Conservation (phyloP, 2,113 vertebrate genomes). For the Lepisosteus oculatus region DNA sequence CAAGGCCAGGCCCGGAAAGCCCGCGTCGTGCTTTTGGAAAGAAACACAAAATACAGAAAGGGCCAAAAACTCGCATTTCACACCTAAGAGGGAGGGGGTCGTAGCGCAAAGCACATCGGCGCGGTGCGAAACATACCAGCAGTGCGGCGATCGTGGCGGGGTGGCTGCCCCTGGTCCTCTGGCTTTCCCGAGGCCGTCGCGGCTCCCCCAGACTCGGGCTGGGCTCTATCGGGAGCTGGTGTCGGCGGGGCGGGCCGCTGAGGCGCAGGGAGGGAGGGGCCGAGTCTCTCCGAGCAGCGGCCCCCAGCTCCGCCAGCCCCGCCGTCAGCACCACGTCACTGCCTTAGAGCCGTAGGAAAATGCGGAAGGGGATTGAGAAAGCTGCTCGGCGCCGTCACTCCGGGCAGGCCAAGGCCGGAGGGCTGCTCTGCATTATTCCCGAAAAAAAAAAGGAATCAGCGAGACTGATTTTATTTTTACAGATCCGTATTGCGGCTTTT, state of each 20-base stretch:
- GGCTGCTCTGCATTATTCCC: background rate
- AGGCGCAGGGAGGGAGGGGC: constrained; percentile 86
- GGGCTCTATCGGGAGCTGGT: constrained; percentile 76
- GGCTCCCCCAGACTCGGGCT: constrained; percentile 71
- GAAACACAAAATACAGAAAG: constrained; percentile 38
- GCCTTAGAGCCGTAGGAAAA: constrained; percentile 86
- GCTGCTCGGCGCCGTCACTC: constrained; percentile 43
- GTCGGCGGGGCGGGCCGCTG: constrained; percentile 82
- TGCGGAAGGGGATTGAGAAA: constrained; percentile 78
- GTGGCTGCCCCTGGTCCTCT: constrained; percentile 48
- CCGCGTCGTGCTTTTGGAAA: constrained; percentile 45
- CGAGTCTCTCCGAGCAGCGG: constrained; percentile 80
- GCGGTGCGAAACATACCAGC: constrained; percentile 40
- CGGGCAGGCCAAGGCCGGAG: constrained; percentile 53
- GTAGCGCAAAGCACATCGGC: background rate
- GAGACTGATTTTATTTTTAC: background rate
- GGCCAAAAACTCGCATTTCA: background rate
- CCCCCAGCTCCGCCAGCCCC: constrained; percentile 81
- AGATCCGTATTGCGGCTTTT: background rate
- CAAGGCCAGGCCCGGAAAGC: constrained; percentile 48
- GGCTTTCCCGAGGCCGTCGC: constrained; percentile 62
- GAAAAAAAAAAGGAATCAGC: too few relatives aligned
- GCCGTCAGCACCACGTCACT: constrained; percentile 91
- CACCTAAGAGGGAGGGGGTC: background rate
- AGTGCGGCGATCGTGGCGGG: constrained; percentile 50